Base-by-base conservation (phyloP, 2,113 vertebrate species). In the Plotosus lineatus region DNA sequence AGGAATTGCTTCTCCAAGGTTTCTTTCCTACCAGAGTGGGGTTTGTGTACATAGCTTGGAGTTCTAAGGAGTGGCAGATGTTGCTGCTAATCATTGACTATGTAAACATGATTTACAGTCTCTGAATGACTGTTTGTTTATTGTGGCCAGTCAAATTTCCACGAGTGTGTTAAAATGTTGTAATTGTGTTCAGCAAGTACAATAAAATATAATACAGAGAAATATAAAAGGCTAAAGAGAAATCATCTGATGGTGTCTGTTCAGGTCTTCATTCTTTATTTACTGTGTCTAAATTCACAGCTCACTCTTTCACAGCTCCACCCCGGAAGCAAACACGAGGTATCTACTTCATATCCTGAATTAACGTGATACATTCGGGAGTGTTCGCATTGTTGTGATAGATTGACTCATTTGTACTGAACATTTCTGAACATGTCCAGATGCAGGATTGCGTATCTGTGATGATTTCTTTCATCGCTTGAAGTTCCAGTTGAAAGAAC, bases 61-160 rank as follows among this genome's bases (percentile, higher is more conserved):
- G 69, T 69, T 82, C 33, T 55, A 65, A 53, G 51, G 61, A 44
- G 80, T 69, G 74, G 73, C 74, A 48, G 38, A 65, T 60, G 33
- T 50, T 65, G 17, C 26, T 60, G 81, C 44, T 86, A 84, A 86
- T 86, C 77, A 86, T 84, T 82, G 74, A 77, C 83, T 51, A 53
- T 48, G 58, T 17, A 84, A 77, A 60, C 36, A 15, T 63, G 71
- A 66, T 73, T 74, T 78, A 55, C 46, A 40, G 72, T 77, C 46
- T 65, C 10, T 78, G 51, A 60, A 44, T 46, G 60, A 63, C 60
- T 44, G 58, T 71, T 68, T 44, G 58, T 71, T 68, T 75, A 82
- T 72, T 77, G 50, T 23, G n/a, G 23, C 15, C 33, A 55, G 53
- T 19, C 26, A 75, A 68, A 74, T 84, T 85, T 78, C 40, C 60